phyloP scores from a whole-genome alignment of 2,797 vertebrate genomes.

The Centroberyx gerrardi region DNA sequence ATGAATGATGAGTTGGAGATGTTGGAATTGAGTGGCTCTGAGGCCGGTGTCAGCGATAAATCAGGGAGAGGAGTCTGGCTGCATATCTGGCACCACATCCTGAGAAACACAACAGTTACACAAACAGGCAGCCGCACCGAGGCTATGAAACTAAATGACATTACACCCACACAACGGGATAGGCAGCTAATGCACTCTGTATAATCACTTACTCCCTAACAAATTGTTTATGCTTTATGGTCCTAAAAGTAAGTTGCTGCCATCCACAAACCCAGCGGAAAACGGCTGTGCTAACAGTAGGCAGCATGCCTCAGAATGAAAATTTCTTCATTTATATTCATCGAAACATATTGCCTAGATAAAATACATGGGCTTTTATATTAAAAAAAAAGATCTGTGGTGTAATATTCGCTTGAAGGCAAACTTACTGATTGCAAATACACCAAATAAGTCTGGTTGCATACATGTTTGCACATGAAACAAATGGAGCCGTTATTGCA shows the following conservation, averaged over 20 bases:
- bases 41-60: conserved; percentile 33
- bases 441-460: background rate
- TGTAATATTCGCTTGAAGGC: conserved; percentile 1
- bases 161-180: background rate
- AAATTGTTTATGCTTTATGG: conserved; percentile 12
- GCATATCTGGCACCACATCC: background rate
- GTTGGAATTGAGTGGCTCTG: conserved; percentile 22
- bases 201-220: conserved; percentile 24
- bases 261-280: background rate
- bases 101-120: conserved; percentile 11
- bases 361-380: conserved; percentile 15
- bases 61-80: conserved; percentile 9
- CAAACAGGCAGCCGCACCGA: conserved; percentile 7
- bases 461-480: conserved; percentile 4
- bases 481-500: conserved; percentile 1
- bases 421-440: conserved; percentile 7
- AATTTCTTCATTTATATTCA: conserved; percentile 42
- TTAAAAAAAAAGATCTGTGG: background rate
- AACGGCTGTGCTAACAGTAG: background rate
- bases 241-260: background rate
- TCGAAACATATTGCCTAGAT: background rate
- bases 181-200: conserved; percentile 12
- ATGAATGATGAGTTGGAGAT: conserved; percentile 24
- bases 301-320: background rate
- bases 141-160: conserved; percentile 27